Evolutionary conservation across 2,888 invertebrate genomes (phyloP), one percentile per base, ranked within the genome.

Genomic region (Hyppa rectilinea): DNA sequence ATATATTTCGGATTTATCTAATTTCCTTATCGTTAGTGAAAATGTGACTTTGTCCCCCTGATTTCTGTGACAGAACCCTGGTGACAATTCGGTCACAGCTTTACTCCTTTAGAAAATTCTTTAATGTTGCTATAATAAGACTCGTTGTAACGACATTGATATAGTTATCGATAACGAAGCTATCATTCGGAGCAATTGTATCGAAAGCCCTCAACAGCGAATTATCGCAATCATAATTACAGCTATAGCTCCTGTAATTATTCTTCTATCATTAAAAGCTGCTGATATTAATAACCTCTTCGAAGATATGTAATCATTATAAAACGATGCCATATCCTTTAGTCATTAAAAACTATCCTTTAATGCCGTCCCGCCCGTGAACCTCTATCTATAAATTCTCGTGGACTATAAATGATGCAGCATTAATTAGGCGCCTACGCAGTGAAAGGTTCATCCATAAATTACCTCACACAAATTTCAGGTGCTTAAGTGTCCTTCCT

Each of bases 351-450:
- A 67, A 66, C 49, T 47, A 38, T 76, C 75, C 80, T 79, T 84
- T 80, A 76, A 63, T 23, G 14, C 45, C 43, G 52, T 58, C 63
- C 75, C 83, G 73, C 60, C 69, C 66, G 58, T 76, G 53, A 49
- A 17, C 26, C 36, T 52, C 40, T 71, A 77, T 66, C 53, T 77
- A 85, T 84, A 84, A 84, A 86, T 84, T 79, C 70, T 26, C 60
- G 47, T 60, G 31, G 64, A 61, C 66, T 74, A 75, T 78, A 70
- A 82, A 87, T 87, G 85, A 83, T 81, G 26, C 61, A 70, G 78
- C 83, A 87, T 87, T 77, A 84, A 88, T 87, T 86, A 87, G 62
- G 53, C 61, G 74, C 62, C 62, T 71, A 73, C 75, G n/a, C 9
- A 50, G 10, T 29, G n/a, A 10, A 52, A 17, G 59, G 14, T 9